Evolutionary conservation across 1,140 invertebrate species (phyloP).

Genomic region (Belonocnema kinseyi): DNA sequence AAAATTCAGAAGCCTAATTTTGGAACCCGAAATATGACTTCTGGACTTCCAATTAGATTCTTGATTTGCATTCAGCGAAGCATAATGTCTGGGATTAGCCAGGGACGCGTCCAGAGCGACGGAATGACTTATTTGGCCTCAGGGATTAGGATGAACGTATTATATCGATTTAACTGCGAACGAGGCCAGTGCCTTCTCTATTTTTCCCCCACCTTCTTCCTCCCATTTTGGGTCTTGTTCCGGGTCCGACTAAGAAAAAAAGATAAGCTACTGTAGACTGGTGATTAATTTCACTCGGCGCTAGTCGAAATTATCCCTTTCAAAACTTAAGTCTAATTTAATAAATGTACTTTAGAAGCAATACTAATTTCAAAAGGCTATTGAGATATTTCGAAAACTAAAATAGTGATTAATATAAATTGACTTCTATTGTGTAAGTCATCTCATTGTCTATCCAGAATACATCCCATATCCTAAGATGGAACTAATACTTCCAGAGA

Average conservation of each 20-base stretch:
- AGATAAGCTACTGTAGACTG: too few relatives aligned
- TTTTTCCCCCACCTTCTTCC: background rate
- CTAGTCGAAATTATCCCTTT: too few relatives aligned
- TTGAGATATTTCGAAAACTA: too few relatives aligned
- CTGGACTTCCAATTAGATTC: constrained; percentile 42
- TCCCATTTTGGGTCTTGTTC: constrained; percentile 7
- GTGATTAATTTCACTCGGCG: too few relatives aligned
- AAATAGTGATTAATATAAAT: too few relatives aligned
- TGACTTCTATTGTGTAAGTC: too few relatives aligned
- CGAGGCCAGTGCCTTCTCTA: constrained; percentile 35
- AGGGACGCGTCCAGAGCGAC: constrained; percentile 13
- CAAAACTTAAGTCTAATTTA: too few relatives aligned
- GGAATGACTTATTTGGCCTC: constrained; percentile 36
- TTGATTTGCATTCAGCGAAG: constrained; percentile 40
- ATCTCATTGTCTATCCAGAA: too few relatives aligned
- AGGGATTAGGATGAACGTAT: constrained; percentile 34
- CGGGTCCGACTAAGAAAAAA: background rate
- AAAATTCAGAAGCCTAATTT: constrained; percentile 1
- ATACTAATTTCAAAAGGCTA: too few relatives aligned
- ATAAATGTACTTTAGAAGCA: too few relatives aligned
- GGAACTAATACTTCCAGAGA: too few relatives aligned
- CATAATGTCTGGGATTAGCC: constrained; percentile 41
- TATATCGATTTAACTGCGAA: constrained; percentile 35
- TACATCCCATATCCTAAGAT: too few relatives aligned
- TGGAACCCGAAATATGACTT: background rate